Evolutionary conservation across 2,797 vertebrate species (phyloP).

Genomic region (Thalassophryne amazonica): DNA sequence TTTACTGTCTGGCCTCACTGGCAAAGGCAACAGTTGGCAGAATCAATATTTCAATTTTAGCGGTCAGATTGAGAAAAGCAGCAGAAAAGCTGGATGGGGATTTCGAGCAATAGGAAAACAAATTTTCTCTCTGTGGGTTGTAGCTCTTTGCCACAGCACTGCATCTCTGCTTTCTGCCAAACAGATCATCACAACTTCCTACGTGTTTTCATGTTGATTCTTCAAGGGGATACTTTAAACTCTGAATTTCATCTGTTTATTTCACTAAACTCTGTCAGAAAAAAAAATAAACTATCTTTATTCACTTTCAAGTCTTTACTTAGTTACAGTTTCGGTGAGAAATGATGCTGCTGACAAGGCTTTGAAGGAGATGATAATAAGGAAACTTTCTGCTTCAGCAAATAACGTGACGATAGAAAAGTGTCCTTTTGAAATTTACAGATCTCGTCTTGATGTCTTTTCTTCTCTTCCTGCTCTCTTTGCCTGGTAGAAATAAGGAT

Average conservation of each 20-base stretch:
- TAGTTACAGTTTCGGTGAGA: slow-evolving; percentile 1
- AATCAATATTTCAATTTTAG: slow-evolving; percentile 65
- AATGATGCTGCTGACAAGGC: not conserved
- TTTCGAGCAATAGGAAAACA: slow-evolving; percentile 24
- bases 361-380: not conserved
- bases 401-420: slow-evolving; percentile 17
- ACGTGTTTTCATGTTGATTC: slow-evolving; percentile 71
- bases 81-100: slow-evolving; percentile 24
- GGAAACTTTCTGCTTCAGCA: not conserved
- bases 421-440: slow-evolving; percentile 21
- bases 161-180: slow-evolving; percentile 45
- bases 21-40: slow-evolving; percentile 40
- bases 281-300: not conserved
- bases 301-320: not conserved
- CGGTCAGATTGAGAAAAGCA: slow-evolving; percentile 42
- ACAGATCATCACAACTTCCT: slow-evolving; percentile 25
- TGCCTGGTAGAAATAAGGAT: slow-evolving; percentile 95
- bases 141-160: slow-evolving; percentile 30
- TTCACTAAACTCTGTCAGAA: not conserved
- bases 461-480: slow-evolving; percentile 28
- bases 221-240: slow-evolving; percentile 39
- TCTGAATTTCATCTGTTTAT: slow-evolving; percentile 9
- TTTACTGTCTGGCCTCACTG: slow-evolving; percentile 41
- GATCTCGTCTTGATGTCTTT: slow-evolving; percentile 41
- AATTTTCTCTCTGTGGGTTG: slow-evolving; percentile 36